phyloP scores from a whole-genome alignment of 2,888 invertebrate genomes.

The Argyresthia goedartella region DNA sequence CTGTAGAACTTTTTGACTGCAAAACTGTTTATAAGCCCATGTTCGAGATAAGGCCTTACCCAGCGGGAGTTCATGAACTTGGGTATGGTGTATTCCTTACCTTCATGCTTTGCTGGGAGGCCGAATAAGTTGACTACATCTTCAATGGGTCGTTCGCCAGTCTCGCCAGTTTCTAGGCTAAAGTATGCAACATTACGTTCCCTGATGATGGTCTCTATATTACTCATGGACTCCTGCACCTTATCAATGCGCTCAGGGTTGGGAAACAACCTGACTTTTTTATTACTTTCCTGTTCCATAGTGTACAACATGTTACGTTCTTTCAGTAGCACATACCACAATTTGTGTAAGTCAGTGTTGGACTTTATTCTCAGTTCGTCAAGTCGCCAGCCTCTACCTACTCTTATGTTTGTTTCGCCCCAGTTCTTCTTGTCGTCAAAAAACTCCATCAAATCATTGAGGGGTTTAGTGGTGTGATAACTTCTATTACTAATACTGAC shows the following conservation, averaged over 20 bases:
- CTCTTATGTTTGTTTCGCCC: slow-evolving; percentile 79
- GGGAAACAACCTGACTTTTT: slow-evolving; percentile 79
- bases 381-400: slow-evolving; percentile 88
- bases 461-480: slow-evolving; percentile 45
- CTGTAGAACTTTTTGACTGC: slow-evolving; percentile 71
- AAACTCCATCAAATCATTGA: slow-evolving; percentile 83
- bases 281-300: slow-evolving; percentile 89
- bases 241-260: slow-evolving; percentile 95
- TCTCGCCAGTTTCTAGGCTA: slow-evolving; percentile 88
- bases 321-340: slow-evolving; percentile 93
- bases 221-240: slow-evolving; percentile 94
- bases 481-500: slow-evolving; percentile 15
- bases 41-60: slow-evolving; percentile 69
- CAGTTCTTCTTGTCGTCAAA: slow-evolving; percentile 91
- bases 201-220: slow-evolving; percentile 89
- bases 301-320: slow-evolving; percentile 97
- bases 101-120: slow-evolving; percentile 65
- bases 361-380: slow-evolving; percentile 96
- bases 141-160: slow-evolving; percentile 81
- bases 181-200: slow-evolving; percentile 94
- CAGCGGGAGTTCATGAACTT: slow-evolving; percentile 76
- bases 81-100: slow-evolving; percentile 76
- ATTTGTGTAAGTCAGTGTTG: slow-evolving; percentile 94
- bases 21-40: slow-evolving; percentile 58
- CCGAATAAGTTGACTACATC: slow-evolving; percentile 73